phyloP scores from a whole-genome alignment of 2,113 vertebrate genomes.

The Zosterops borbonicus region DNA sequence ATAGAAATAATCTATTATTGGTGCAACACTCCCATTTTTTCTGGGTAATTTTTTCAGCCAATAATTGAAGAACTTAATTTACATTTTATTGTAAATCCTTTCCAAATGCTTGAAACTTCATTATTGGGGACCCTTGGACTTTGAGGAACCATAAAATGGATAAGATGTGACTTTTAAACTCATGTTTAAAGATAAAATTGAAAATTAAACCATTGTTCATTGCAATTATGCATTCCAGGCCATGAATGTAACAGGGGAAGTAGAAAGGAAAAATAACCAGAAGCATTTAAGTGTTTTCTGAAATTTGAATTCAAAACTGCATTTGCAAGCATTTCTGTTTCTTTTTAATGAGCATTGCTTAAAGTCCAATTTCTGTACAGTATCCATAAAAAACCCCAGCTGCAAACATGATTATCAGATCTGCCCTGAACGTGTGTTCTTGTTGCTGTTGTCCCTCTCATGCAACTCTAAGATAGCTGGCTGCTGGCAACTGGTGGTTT shows the following conservation, averaged over 20 bases:
- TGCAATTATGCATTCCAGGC: not conserved
- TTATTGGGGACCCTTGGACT: not conserved
- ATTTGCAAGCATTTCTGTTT: not conserved
- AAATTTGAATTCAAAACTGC: not conserved
- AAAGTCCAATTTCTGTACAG: not conserved
- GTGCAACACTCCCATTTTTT: not conserved
- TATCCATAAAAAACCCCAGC: not conserved
- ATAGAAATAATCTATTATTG: constrained; percentile 50
- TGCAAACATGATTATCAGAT: not conserved
- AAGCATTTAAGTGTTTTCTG: not conserved
- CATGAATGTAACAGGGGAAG: not conserved
- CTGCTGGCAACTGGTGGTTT: not conserved
- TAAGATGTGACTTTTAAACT: not conserved
- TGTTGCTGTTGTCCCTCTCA: not conserved
- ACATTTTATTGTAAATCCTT: constrained; percentile 11
- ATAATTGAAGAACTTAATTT: not conserved
- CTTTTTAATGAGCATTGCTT: not conserved
- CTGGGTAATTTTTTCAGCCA: not conserved
- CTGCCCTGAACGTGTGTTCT: not conserved
- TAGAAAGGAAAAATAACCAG: constrained; percentile 3
- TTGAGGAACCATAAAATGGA: constrained; percentile 6
- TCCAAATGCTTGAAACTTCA: not conserved
- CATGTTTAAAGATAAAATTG: constrained; percentile 15
- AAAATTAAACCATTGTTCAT: constrained; percentile 10
- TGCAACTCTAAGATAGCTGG: not conserved